These are phyloP conservation scores for Oplegnathus fasciatus DNA, from an alignment of 2,113 vertebrate genomes.

Conservation along the genomic window DNA sequence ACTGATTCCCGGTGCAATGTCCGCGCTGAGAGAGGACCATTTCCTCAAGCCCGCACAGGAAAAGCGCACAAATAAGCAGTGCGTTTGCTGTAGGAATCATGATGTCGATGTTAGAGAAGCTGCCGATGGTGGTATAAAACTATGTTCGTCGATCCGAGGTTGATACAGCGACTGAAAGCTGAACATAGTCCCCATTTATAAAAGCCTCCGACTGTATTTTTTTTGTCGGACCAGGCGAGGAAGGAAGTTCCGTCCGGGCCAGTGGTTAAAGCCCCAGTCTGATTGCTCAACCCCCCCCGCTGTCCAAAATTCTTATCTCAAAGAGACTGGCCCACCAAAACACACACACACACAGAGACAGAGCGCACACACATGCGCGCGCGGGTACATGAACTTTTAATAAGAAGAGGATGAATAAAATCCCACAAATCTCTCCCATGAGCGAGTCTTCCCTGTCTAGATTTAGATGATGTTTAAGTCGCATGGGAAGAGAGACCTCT, in stretches of 20 bases:
- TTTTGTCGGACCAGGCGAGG: conserved; percentile 37
- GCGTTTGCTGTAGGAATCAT: conserved; percentile 8
- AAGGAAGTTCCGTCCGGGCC: conserved; percentile 70
- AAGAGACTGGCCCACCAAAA: conserved; percentile 19
- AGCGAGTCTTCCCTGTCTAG: neutral
- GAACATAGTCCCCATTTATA: conserved; percentile 64
- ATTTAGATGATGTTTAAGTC: neutral
- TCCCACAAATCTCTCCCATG: neutral
- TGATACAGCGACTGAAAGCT: neutral
- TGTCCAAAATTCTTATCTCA: conserved; percentile 40
- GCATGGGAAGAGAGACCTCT: neutral
- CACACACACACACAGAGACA: neutral
- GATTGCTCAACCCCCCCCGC: conserved; percentile 63
- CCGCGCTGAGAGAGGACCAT: neutral
- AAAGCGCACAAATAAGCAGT: conserved; percentile 1
- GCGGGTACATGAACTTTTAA: neutral
- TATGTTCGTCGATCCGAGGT: neutral
- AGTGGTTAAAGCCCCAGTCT: conserved; percentile 2
- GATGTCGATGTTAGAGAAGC: neutral
- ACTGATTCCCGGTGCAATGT: conserved; percentile 32
- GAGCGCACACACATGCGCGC: neutral
- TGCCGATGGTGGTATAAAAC: neutral
- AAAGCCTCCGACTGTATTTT: neutral
- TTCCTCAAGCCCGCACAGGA: conserved; percentile 47
- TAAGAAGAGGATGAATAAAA: neutral